Percentiles rank a stretch among this genome's conserved stretches.
Evolutionary conservation across 2,888 invertebrate species (phyloP).

Genomic region (Pachycephus smyrnensis): DNA sequence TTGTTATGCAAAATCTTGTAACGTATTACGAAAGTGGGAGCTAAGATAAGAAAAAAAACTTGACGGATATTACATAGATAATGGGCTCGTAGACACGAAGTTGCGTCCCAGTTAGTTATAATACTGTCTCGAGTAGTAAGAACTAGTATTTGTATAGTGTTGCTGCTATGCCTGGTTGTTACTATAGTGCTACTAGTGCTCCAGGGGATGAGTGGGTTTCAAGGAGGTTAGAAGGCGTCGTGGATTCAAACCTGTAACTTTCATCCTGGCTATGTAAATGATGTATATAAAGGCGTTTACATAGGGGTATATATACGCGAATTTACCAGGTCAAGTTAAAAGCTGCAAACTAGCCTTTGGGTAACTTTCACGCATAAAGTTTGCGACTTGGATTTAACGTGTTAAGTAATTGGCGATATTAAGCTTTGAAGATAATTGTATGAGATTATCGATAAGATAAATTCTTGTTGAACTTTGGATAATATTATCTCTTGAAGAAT

Average conservation of each 20-base stretch:
- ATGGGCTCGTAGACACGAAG: background rate
- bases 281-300: background rate
- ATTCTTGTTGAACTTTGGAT: background rate
- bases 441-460: background rate
- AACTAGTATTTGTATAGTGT: background rate
- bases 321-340: background rate
- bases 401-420: background rate
- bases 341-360: background rate
- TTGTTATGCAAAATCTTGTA: background rate
- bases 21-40: background rate
- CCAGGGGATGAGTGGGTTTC: background rate
- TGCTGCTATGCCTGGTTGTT: background rate
- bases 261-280: background rate
- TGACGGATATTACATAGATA: background rate
- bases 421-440: background rate
- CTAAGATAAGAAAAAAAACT: background rate
- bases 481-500: background rate
- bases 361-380: background rate
- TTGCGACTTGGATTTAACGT: background rate
- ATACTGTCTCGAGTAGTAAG: background rate
- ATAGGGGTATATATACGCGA: background rate
- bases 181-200: background rate
- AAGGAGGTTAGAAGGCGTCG: background rate
- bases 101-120: background rate
- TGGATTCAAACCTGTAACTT: background rate